A percentile compares a stretch with the other conserved stretches of the same genome.
Evolutionary conservation across 2,113 vertebrate species (phyloP).

Genomic region (Carassius auratus): DNA sequence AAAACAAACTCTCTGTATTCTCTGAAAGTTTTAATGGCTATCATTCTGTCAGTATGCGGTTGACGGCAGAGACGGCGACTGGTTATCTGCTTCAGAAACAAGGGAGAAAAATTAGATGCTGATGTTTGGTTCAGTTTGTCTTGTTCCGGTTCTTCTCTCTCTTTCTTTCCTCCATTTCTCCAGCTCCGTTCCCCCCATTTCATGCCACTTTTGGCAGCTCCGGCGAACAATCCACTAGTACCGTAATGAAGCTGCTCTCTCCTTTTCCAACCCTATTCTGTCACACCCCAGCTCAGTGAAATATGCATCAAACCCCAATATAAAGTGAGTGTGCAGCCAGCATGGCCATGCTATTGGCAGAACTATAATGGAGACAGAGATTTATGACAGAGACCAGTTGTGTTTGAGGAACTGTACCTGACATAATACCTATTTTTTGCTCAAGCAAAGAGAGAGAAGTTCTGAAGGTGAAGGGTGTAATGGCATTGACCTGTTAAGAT

Average conservation of each 20-base stretch:
- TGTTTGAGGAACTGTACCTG: conserved; percentile 66
- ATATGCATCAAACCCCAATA: conserved; percentile 71
- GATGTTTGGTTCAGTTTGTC: conserved; percentile 16
- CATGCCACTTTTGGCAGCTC: conserved; percentile 49
- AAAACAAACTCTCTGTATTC: not conserved
- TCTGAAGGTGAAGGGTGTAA: conserved; percentile 51
- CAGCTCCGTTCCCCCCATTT: conserved; percentile 30
- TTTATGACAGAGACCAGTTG: conserved; percentile 74
- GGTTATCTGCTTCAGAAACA: not conserved
- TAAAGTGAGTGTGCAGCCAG: conserved; percentile 78
- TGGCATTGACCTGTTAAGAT: conserved; percentile 55
- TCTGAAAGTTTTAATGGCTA: conserved; percentile 58
- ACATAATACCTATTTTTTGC: conserved; percentile 63
- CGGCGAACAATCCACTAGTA: conserved; percentile 46
- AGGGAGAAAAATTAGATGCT: conserved; percentile 25
- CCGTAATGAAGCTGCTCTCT: conserved; percentile 65
- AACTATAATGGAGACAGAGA: conserved; percentile 75
- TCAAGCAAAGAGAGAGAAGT: conserved; percentile 57
- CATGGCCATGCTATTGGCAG: conserved; percentile 77
- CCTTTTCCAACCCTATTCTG: conserved; percentile 84
- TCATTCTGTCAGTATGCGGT: conserved; percentile 52
- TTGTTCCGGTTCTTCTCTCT: conserved; percentile 12
- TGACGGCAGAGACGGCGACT: not conserved
- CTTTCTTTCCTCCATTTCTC: conserved; percentile 20
- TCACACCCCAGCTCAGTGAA: conserved; percentile 75